Base-by-base conservation (phyloP, 2,113 vertebrate species). In the Peromyscus leucopus region DNA sequence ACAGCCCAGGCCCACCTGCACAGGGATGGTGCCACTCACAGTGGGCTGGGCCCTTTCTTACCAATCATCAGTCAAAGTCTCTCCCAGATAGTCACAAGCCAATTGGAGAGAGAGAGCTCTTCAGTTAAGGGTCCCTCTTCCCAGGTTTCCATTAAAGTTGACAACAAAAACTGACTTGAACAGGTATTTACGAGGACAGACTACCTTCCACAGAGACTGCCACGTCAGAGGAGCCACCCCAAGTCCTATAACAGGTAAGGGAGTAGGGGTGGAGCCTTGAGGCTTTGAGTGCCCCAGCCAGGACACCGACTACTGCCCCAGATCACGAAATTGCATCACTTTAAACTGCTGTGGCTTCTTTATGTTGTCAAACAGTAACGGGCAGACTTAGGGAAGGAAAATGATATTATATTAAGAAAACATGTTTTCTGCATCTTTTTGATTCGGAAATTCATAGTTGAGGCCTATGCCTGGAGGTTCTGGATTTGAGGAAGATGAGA, bases 391-490 rank as follows among this genome's bases (percentile, higher is more conserved):
- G 78, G 36, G 90, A 90, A 78, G 21, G 36, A 72, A 72, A 84
- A 59, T 2, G 4, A 9, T 93, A 42, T 48, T n/a, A 57, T 17
- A 36, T 39, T n/a, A 85, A 78, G 65, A 89, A 71, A 89, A 72
- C 19, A 33, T 36, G 28, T 78, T 96, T 78, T 31, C 92, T 90
- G 55, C n/a, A 42, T 31, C 46, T 91, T 82, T 76, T 33, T 55
- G 36, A 90, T 61, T 72, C 65, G 74, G 39, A 55, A 89, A 91
- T 46, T 78, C 39, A 67, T n/a, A 63, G 31, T 15, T 0, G 16
- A 6, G 22, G 33, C 36, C 31, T 72, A 21, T 1, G 4, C 46
- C 65, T 22, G 88, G 51, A 28, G 15, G 39, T 1, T 84, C 61
- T 57, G 63, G 46, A 82, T 42, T 42, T 89, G 42, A 36, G 46